Evolutionary conservation across 2,113 vertebrate species (phyloP).

Genomic region (human (Homo sapiens)): DNA sequence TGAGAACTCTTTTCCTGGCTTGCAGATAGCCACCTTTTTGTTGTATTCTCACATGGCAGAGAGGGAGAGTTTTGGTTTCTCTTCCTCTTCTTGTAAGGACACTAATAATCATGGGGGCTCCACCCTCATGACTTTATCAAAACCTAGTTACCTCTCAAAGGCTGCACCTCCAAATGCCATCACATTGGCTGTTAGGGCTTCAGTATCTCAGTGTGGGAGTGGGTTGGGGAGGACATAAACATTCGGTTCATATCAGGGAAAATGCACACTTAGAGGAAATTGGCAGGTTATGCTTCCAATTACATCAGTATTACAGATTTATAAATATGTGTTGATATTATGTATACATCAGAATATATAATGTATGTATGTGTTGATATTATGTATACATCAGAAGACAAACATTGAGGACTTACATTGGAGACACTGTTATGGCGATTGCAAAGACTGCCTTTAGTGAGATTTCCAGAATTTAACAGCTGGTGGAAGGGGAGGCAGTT

Average conservation of each 20-base stretch:
- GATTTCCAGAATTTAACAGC: neutral
- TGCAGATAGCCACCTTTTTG: neutral
- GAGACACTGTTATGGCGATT: neutral
- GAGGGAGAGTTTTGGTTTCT: neutral
- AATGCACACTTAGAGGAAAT: neutral
- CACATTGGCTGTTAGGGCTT: neutral
- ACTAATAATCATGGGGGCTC: neutral
- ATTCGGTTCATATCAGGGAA: neutral
- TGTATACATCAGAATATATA: neutral
- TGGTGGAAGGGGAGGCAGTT: neutral
- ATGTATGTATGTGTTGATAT: neutral
- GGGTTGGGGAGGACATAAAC: neutral
- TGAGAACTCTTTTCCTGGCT: neutral
- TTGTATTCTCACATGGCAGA: neutral
- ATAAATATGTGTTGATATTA: neutral
- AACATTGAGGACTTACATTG: neutral
- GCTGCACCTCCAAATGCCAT: neutral
- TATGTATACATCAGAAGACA: neutral
- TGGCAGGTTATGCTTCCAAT: neutral
- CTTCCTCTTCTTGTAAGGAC: neutral
- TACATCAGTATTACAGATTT: neutral
- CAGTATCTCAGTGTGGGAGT: neutral
- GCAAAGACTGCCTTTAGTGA: neutral
- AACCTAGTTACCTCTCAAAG: neutral
- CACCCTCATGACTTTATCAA: neutral